phyloP scores from a whole-genome alignment of 2,888 invertebrate species.

The Lysandra coridon region DNA sequence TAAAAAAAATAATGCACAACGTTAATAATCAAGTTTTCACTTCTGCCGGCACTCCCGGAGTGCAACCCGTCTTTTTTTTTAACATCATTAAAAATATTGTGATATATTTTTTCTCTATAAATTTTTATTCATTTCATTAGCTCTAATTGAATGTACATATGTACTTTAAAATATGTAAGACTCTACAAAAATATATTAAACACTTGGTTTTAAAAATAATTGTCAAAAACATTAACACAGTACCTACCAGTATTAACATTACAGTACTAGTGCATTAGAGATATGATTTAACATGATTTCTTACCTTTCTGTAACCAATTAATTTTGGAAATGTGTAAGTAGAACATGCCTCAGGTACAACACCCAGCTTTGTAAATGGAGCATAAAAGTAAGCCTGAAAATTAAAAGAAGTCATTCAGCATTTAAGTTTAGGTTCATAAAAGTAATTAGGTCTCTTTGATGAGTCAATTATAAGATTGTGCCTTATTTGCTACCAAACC shows the following conservation, averaged over 20 bases:
- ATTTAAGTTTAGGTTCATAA: neutral
- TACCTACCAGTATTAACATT: neutral
- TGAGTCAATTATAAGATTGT: neutral
- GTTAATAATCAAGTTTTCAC: too few species aligned
- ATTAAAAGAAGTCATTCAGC: conserved; percentile 29
- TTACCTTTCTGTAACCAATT: conserved; percentile 89
- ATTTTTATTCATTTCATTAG: too few species aligned
- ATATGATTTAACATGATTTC: neutral
- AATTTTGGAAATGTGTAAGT: conserved; percentile 91
- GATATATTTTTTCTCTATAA: too few species aligned
- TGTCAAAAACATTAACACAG: neutral
- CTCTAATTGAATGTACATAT: too few species aligned
- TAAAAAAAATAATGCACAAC: too few species aligned
- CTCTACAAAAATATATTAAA: too few species aligned
- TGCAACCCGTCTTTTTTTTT: too few species aligned
- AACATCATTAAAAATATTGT: too few species aligned
- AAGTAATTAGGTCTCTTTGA: neutral
- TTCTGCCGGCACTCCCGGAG: too few species aligned
- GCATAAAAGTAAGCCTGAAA: conserved; percentile 91
- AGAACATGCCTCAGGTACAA: conserved; percentile 95
- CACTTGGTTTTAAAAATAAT: too few species aligned
- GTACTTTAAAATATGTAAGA: too few species aligned
- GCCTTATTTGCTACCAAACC: too few species aligned
- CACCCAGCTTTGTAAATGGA: conserved; percentile 92
- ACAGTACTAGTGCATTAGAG: neutral